phyloP scores from a whole-genome alignment of 2,113 vertebrate species.

The Laticauda colubrina region DNA sequence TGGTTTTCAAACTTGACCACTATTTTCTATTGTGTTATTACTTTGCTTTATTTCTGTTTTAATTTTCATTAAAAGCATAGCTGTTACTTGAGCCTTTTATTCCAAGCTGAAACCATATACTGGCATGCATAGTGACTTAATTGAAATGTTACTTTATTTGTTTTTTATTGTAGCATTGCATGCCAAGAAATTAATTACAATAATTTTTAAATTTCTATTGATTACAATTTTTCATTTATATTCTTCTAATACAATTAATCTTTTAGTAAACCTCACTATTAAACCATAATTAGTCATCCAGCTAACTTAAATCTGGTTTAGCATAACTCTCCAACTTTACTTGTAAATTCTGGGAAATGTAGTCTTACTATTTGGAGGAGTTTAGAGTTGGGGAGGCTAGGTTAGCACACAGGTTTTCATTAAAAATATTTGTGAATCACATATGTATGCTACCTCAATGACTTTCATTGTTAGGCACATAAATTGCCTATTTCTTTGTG shows the following conservation, averaged over 20 bases:
- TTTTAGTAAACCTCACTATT: neutral
- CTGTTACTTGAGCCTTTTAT: neutral
- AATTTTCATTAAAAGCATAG: neutral
- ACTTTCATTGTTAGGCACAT: neutral
- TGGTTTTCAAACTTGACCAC: neutral
- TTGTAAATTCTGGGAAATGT: neutral
- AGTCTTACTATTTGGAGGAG: neutral
- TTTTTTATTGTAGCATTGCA: neutral
- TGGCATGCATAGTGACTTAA: neutral
- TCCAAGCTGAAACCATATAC: neutral
- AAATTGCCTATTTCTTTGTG: neutral
- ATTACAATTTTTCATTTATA: neutral
- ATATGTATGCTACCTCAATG: neutral
- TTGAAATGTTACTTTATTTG: neutral
- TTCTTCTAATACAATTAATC: neutral
- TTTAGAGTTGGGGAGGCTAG: neutral
- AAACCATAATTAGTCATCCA: neutral
- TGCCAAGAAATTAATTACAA: neutral
- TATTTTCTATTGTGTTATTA: neutral
- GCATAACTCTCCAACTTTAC: neutral
- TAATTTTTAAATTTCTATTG: neutral
- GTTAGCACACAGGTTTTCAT: neutral
- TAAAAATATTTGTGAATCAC: neutral
- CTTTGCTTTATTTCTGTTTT: neutral
- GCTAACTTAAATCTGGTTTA: neutral